Conservation (phyloP, 2,888 invertebrate species). For the Nomada ruficornis region DNA sequence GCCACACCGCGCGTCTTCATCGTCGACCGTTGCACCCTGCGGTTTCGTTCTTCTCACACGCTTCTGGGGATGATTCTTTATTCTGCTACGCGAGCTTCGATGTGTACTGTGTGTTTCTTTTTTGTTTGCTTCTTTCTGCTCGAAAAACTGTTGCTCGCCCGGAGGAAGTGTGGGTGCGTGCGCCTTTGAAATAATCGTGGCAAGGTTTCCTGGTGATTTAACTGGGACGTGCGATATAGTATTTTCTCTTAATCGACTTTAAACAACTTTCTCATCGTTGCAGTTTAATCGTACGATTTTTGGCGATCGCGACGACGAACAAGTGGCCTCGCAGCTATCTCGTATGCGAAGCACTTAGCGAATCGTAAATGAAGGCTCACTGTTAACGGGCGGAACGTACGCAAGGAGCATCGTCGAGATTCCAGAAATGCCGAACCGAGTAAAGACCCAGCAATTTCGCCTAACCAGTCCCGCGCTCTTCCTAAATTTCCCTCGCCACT, state of each 20-base stretch:
- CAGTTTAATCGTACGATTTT: no score
- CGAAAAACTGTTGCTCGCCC: not conserved
- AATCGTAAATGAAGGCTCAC: no score
- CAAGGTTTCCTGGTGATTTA: not conserved
- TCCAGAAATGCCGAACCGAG: slow-evolving; percentile 1
- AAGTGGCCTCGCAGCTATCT: no score
- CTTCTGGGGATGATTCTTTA: slow-evolving; percentile 12
- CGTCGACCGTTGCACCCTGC: slow-evolving; percentile 20
- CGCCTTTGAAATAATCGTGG: not conserved
- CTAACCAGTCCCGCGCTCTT: slow-evolving; percentile 3
- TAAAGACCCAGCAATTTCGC: no score
- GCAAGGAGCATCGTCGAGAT: slow-evolving; percentile 4
- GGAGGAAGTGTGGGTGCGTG: not conserved
- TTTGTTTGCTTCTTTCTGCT: not conserved
- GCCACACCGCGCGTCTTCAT: slow-evolving; percentile 39
- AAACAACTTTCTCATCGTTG: no score
- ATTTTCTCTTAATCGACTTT: no score
- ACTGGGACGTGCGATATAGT: not conserved
- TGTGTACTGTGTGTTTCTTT: not conserved
- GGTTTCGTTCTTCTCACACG: not conserved
- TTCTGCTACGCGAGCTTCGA: not conserved
- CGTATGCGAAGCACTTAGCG: no score
- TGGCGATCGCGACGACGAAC: no score
- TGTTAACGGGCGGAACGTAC: no score
- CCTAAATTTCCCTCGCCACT: slow-evolving; percentile 16